Evolutionary conservation across 2,888 invertebrate genomes (phyloP), one percentile per base, ranked within the genome.

Genomic region (Diplolepis rosae): DNA sequence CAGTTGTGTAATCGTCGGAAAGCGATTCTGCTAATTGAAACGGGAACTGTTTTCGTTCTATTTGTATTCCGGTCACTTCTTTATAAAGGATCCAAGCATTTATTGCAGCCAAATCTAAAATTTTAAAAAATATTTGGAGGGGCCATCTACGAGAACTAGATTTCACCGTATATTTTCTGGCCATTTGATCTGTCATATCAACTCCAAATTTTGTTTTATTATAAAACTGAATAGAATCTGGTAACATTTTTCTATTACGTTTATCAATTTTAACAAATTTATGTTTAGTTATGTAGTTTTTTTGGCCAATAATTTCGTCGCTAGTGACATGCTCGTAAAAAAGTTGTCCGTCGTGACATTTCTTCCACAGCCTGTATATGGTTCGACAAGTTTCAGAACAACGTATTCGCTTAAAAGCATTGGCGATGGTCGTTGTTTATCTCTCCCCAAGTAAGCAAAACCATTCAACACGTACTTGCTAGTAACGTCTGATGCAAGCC

Each of bases 91-190:
- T n/a, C n/a, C n/a, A n/a, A n/a, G n/a, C n/a, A n/a, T n/a, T n/a
- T 45, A 56, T 68, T 4, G 5, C 79, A 24, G 77, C 76, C 15
- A 77, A 72, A 77, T 76, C n/a, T n/a, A n/a, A n/a, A n/a, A n/a
- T n/a, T n/a, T n/a, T n/a, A n/a, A n/a, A n/a, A n/a, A n/a, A n/a
- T 50, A 77, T 52, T 69, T 74, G 77, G 13, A 78, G 66, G 7
- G 77, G 76, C 76, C 76, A 77, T 71, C 74, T 76, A 18, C 77
- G 51, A 61, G 76, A 80, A 54, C 72, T 74, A 42, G 77, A 72
- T 79, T 83, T 82, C 27, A 76, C 76, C 9, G 73, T 80, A 77
- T 80, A 82, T 77, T 81, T 82, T 71, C 79, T 72, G 30, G 80
- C 80, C 79, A 84, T 82, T 79, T 83, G 81, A 72, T 82, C 79